A percentile compares a stretch with the other conserved stretches of the same genome.
These are phyloP conservation scores for Watersipora subatra DNA, from an alignment of 1,140 invertebrate genomes.

Conservation along the genomic window DNA sequence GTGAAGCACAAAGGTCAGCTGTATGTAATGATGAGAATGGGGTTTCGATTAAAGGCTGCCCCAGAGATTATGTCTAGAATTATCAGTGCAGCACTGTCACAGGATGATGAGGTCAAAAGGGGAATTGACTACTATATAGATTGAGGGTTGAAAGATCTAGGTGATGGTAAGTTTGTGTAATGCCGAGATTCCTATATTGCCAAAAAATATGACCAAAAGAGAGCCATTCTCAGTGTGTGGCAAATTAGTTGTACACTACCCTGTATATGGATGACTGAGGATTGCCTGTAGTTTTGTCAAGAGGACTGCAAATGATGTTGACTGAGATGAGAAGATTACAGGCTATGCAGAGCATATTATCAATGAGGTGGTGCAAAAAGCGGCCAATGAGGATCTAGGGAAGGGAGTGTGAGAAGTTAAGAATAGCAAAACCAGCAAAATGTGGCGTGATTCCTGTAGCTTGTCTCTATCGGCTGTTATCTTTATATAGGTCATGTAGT, in stretches of 20 bases:
- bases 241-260: neutral
- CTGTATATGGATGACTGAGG: neutral
- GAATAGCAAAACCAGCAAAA: neutral
- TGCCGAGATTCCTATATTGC: neutral
- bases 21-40: no score
- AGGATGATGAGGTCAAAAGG: no score
- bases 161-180: neutral
- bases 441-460: slow-evolving; percentile 1
- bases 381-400: neutral
- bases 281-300: neutral
- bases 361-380: neutral
- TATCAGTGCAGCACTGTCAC: no score
- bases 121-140: no score
- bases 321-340: neutral
- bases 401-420: neutral
- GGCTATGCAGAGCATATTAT: neutral
- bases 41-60: no score
- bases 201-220: neutral
- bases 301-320: neutral
- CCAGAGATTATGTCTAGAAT: no score
- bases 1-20: no score
- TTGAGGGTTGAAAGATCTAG: no score
- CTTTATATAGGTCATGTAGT: neutral
- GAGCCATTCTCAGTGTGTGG: neutral
- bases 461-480: neutral